These are phyloP conservation scores for Myoxocephalus aenaeus DNA, from an alignment of 2,797 vertebrate genomes.

Conservation along the genomic window DNA sequence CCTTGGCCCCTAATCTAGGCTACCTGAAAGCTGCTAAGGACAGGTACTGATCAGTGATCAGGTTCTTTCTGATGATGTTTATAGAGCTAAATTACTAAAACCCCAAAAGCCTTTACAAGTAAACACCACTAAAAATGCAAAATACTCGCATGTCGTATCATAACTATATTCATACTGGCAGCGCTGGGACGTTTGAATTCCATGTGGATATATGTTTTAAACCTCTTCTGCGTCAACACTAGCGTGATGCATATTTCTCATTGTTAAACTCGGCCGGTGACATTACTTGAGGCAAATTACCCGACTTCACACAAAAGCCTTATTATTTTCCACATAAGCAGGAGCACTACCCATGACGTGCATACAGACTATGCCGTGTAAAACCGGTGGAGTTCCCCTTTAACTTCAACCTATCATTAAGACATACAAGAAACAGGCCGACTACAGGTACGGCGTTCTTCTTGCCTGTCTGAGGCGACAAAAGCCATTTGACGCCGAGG, in stretches of 20 bases:
- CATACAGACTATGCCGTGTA: neutral
- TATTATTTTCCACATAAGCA: neutral
- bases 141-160: too few species aligned
- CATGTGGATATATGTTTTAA: too few species aligned
- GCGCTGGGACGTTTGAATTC: too few species aligned
- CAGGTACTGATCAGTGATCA: neutral
- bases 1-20: neutral
- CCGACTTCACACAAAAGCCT: neutral
- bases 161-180: too few species aligned
- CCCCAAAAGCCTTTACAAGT: too few species aligned
- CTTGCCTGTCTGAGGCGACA: neutral
- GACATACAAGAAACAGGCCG: neutral
- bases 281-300: neutral
- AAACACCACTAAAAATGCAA: too few species aligned
- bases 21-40: neutral
- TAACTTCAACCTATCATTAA: constrained; percentile 16
- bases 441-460: neutral
- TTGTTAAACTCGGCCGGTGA: neutral
- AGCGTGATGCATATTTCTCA: too few species aligned
- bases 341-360: neutral
- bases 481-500: neutral
- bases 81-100: too few species aligned
- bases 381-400: constrained; percentile 6
- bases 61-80: neutral
- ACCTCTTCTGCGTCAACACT: too few species aligned